phyloP scores from a whole-genome alignment of 2,888 invertebrate genomes.

The Scelioninae gen. 1 region DNA sequence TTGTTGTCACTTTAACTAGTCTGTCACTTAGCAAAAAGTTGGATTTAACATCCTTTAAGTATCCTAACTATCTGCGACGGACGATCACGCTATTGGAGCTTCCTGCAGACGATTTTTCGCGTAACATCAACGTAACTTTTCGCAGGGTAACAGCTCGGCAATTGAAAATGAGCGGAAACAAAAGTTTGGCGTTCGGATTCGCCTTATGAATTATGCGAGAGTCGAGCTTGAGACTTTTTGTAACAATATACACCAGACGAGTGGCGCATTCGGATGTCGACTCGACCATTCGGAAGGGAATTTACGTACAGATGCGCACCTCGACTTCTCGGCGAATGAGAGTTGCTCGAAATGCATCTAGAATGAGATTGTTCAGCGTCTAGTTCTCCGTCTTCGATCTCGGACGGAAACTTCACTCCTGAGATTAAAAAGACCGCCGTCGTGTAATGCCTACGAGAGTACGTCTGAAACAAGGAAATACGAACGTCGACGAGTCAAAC shows the following conservation, averaged over 20 bases:
- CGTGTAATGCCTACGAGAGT: conserved; percentile 58
- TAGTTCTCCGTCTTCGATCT: conserved; percentile 30
- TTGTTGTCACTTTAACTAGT: too few species aligned
- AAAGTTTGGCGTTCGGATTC: conserved; percentile 61
- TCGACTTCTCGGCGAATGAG: conserved; percentile 73
- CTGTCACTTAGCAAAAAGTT: too few species aligned
- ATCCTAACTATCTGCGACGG: too few species aligned
- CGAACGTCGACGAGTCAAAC: conserved; percentile 57
- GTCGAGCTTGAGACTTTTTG: conserved; percentile 59
- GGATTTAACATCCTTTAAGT: too few species aligned
- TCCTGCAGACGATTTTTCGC: conserved; percentile 15
- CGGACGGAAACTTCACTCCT: conserved; percentile 65
- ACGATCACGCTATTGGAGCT: too few species aligned
- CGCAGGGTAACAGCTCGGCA: conserved; percentile 54
- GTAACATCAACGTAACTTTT: conserved; percentile 33
- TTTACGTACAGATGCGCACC: conserved; percentile 57
- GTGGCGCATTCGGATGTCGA: conserved; percentile 53
- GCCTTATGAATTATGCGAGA: conserved; percentile 63
- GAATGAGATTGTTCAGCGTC: conserved; percentile 71
- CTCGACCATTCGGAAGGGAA: conserved; percentile 48
- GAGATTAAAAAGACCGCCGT: conserved; percentile 72
- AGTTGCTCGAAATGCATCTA: conserved; percentile 75
- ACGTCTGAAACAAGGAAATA: conserved; percentile 44
- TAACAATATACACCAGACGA: conserved; percentile 56
- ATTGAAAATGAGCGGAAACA: conserved; percentile 57